phyloP scores from a whole-genome alignment of 2,797 vertebrate species.

The Falco novaeseelandiae region DNA sequence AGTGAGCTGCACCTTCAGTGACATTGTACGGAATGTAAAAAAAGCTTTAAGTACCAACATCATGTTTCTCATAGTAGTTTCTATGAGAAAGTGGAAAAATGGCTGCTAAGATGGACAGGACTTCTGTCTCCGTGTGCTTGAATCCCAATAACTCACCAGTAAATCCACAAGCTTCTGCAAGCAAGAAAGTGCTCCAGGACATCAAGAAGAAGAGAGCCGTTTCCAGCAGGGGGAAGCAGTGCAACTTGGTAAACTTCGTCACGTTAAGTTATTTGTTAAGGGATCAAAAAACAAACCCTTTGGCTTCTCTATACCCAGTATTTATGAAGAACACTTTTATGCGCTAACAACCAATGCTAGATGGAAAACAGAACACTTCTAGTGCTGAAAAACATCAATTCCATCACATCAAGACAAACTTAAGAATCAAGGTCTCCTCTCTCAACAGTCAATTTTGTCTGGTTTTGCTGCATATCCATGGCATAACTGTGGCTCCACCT shows the following conservation, averaged over 20 bases:
- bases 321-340: background rate
- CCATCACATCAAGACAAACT: background rate
- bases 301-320: background rate
- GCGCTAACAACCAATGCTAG: background rate
- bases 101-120: background rate
- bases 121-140: background rate
- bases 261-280: conserved; percentile 86
- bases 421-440: background rate
- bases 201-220: conserved; percentile 97
- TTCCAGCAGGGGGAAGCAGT: conserved; percentile 97
- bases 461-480: background rate
- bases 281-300: conserved; percentile 28
- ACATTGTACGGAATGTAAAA: accelerated
- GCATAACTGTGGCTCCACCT: background rate
- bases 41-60: background rate
- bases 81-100: background rate
- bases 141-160: conserved; percentile 83
- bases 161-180: conserved; percentile 96
- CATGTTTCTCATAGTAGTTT: background rate
- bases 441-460: background rate
- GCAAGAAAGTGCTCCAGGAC: conserved; percentile 98
- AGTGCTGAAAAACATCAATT: background rate
- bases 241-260: conserved; percentile 98
- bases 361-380: background rate
- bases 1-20: background rate